These are phyloP conservation scores for Cantharis nigra DNA, from an alignment of 2,888 invertebrate species.

Conservation along the genomic window DNA sequence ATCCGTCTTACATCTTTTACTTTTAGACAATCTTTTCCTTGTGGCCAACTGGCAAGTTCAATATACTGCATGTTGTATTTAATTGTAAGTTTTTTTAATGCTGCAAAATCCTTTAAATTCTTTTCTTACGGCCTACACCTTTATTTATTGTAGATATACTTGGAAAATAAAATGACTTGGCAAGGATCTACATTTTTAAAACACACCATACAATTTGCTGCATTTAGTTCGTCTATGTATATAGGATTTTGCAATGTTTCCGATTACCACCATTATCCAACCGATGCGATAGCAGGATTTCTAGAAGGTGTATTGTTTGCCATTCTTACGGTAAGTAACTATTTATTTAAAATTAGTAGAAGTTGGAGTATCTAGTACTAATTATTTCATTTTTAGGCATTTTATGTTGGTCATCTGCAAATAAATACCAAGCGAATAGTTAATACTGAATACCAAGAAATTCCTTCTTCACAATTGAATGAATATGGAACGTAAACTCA, in stretches of 20 bases:
- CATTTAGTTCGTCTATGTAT: neutral
- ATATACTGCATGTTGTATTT: neutral
- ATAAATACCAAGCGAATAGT: neutral
- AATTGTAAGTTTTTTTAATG: neutral
- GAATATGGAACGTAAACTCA: neutral
- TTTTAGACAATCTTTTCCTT: neutral
- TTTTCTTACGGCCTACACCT: too few relatives aligned
- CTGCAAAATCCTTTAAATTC: neutral
- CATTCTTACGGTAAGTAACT: neutral
- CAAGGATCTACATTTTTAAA: neutral
- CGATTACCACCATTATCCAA: neutral
- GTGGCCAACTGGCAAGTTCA: neutral
- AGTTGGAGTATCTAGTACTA: neutral
- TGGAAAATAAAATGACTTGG: neutral
- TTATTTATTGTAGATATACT: neutral
- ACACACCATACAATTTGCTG: neutral
- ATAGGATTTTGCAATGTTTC: neutral
- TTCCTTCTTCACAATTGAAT: neutral
- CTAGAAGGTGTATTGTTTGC: neutral
- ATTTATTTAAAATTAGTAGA: neutral
- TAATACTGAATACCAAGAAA: neutral
- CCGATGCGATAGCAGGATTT: neutral
- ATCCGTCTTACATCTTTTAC: neutral
- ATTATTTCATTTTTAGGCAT: neutral
- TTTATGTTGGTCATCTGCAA: neutral